Percentiles rank a stretch among this genome's conserved stretches.
Conservation (phyloP, 2,888 invertebrate genomes). For the Bibio marci region DNA sequence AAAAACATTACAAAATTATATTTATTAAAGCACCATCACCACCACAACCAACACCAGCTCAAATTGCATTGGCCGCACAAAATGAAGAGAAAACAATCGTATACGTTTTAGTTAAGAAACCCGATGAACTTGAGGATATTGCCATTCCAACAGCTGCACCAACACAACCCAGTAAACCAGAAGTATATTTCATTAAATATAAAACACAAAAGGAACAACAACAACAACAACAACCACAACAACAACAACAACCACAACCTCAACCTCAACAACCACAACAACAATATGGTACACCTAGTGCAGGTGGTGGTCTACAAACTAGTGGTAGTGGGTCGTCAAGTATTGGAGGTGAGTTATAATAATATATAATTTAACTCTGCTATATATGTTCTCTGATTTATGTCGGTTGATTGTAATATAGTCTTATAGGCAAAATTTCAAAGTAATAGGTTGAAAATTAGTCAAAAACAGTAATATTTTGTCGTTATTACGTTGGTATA, state of each 20-base stretch:
- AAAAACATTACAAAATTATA: conserved; percentile 73
- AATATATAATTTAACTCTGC: too few species aligned
- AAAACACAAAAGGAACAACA: too few species aligned
- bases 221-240: too few species aligned
- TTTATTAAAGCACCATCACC: conserved; percentile 71
- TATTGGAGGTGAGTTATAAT: conserved; percentile 3
- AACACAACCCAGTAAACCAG: conserved; percentile 62
- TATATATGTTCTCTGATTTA: too few species aligned
- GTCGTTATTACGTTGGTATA: too few species aligned
- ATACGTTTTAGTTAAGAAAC: conserved; percentile 68
- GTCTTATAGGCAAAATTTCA: too few species aligned
- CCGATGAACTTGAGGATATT: conserved; percentile 36
- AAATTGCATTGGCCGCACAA: conserved; percentile 2
- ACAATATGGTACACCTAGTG: conserved; percentile 21
- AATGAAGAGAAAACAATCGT: conserved; percentile 37
- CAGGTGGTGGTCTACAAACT: conserved; percentile 14
- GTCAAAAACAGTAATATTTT: too few species aligned
- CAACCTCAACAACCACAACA: too few species aligned
- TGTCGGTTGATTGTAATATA: too few species aligned
- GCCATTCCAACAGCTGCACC: conserved; percentile 40
- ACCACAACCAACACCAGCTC: conserved; percentile 54
- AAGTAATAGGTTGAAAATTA: too few species aligned
- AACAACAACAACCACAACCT: too few species aligned
- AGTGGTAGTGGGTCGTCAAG: conserved; percentile 1
- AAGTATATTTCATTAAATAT: conserved; percentile 74